Evolutionary conservation across 2,797 vertebrate species (phyloP).

Genomic region (Sciaenops ocellatus): DNA sequence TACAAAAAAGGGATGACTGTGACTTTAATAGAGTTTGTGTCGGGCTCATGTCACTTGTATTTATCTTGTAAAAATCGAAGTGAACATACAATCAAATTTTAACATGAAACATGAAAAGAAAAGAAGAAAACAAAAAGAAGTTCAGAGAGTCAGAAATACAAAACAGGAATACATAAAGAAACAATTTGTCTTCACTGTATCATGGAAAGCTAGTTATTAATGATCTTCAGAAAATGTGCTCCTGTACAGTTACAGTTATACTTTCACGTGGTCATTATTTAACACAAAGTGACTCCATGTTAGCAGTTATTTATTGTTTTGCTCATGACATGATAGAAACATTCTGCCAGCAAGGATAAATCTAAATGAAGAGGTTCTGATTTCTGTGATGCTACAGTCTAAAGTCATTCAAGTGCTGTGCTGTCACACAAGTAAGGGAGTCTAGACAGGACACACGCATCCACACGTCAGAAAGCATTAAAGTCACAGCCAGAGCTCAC

Average conservation of each 20-base stretch:
- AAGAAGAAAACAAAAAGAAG: neutral
- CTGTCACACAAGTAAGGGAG: constrained; percentile 50
- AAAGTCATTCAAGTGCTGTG: constrained; percentile 73
- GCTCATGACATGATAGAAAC: constrained; percentile 72
- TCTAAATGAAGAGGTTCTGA: constrained; percentile 50
- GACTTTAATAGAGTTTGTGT: too few species aligned
- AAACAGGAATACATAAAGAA: neutral
- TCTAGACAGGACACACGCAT: constrained; percentile 21
- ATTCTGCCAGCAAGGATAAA: constrained; percentile 62
- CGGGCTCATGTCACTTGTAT: too few species aligned
- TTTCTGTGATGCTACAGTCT: constrained; percentile 75
- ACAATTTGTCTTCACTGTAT: neutral
- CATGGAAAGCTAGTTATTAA: neutral
- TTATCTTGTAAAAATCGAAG: too few species aligned
- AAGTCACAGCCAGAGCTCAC: constrained; percentile 55
- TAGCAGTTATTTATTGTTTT: constrained; percentile 71
- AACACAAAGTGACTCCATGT: constrained; percentile 35
- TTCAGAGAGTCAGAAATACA: neutral
- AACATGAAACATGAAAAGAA: too few species aligned
- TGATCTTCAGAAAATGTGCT: neutral
- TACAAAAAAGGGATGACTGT: too few species aligned
- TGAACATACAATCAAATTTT: too few species aligned
- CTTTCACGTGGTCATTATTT: neutral
- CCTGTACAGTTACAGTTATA: neutral
- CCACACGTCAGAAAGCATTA: constrained; percentile 32